Base-by-base conservation (phyloP, 2,888 invertebrate genomes). In the Epinotia brunnichana region DNA sequence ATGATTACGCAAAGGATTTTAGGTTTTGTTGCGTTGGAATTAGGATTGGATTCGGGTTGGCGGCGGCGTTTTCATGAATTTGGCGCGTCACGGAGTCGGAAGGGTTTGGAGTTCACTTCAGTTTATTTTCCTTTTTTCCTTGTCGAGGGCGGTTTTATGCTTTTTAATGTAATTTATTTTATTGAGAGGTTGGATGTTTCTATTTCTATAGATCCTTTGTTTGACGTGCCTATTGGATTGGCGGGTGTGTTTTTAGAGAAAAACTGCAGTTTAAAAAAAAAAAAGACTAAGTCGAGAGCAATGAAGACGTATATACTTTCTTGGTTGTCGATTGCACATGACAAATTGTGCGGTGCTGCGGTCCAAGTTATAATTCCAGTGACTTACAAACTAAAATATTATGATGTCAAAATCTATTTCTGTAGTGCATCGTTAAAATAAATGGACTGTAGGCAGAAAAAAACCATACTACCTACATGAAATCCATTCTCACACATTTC, bases 81-180 rank as follows among this genome's bases (percentile, higher is more conserved):
- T 77, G 73, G 75, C 75, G 75, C 76, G 81, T 80, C 80, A 80
- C 76, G 77, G 76, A 77, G 80, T 80, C 77, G 79, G 80, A 79
- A 76, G 79, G 80, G 76, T 79, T 81, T 79, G 76, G 79, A 81
- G 74, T 77, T 76, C 77, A 77, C 78, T 78, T 76, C 74, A 77
- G 76, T 78, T 76, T 77, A 77, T 80, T 79, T 78, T 76, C 77
- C 78, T 77, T 79, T 81, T 78, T 77, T 75, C 72, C 75, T 77
- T 79, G 79, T 78, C 69, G 63, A 60, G 60, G 61, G 63, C 63
- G 53, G 69, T 69, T 73, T 66, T 69, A 70, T 73, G 69, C 64
- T 69, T 70, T 73, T 73, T 64, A 69, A 70, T 70, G 70, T 74
- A 70, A 74, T 70, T 70, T 70, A 48, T 70, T 62, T 73, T 70